Evolutionary conservation across 2,113 vertebrate genomes (phyloP), one percentile per base, ranked within the genome.

Genomic region (Ophiodon elongatus): DNA sequence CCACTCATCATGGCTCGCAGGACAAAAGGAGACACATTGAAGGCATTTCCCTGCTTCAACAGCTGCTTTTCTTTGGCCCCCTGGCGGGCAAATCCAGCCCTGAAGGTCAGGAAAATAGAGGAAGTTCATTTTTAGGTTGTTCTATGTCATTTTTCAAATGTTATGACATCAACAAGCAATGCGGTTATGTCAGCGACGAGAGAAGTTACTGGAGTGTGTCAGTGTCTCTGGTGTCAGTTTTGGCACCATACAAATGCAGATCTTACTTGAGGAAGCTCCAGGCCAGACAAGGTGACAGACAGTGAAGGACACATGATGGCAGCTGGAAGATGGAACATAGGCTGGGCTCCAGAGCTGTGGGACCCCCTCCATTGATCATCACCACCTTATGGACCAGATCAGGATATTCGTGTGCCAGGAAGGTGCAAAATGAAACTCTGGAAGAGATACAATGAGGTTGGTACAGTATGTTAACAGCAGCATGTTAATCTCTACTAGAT

Each of bases 211-310:
- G 14, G 35, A 6, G 33, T 80, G 29, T n/a, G 19, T 47, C 62
- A 35, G 3, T n/a, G 6, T 67, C 35, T 71, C 7, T 62, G 17
- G 7, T 29, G 21, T 47, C 31, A 70, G 13, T 52, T 80, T 71
- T 29, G 29, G 8, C 23, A 59, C 21, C 2, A 17, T 52, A 14
- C 25, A 74, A 65, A 59, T 41, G 17, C 13, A 29, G 17, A 4
- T 86, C 97, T 96, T 95, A 99, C 98, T 99, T 99, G 91, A 99
- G 97, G 92, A 99, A 99, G 93, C 97, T 99, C 98, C 98, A 99
- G 45, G 98, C 97, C 90, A 99, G 95, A 74, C 98, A 99, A 1
- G 98, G 98, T 0, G 97, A 97, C 78, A 99, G 94, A 90, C 98
- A 99, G 93, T 97, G 97, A 75, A 99, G 95, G 54, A 99, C 91